phyloP scores from a whole-genome alignment of 2,888 invertebrate species.

The Ormyrus nitidulus region DNA sequence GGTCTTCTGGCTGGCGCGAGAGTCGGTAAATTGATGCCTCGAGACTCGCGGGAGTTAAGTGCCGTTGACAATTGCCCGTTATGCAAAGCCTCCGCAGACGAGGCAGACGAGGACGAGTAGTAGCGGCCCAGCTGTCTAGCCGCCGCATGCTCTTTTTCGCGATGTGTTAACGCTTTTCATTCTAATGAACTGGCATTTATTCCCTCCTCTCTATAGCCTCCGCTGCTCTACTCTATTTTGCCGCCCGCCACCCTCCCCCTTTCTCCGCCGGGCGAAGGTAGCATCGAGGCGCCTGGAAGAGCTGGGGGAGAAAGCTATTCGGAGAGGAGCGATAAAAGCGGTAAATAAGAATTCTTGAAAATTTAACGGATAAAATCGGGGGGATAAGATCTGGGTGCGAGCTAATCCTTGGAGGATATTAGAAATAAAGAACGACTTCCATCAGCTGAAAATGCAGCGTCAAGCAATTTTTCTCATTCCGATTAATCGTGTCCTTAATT shows the following conservation, averaged over 20 bases:
- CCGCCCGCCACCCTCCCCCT: not conserved
- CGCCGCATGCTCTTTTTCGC: not conserved
- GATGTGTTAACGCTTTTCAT: not conserved
- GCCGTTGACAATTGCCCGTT: slow-evolving; percentile 57
- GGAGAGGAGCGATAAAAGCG: not conserved
- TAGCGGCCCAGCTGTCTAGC: slow-evolving; percentile 5
- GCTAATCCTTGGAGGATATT: not conserved
- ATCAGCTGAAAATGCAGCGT: too few species aligned
- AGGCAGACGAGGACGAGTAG: slow-evolving; percentile 33
- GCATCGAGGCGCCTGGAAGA: too few species aligned
- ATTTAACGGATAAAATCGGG: not conserved
- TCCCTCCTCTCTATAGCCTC: not conserved
- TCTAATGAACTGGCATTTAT: slow-evolving; percentile 2
- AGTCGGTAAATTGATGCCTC: slow-evolving; percentile 52
- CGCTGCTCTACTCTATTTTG: not conserved
- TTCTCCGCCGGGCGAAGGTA: not conserved
- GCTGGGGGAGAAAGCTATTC: not conserved
- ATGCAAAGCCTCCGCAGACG: slow-evolving; percentile 51
- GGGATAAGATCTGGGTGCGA: too few species aligned
- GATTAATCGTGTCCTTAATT: not conserved
- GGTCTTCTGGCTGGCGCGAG: slow-evolving; percentile 5
- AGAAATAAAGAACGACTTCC: not conserved
- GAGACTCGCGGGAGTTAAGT: slow-evolving; percentile 49
- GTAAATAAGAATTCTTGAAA: slow-evolving; percentile 6
- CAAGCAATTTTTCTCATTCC: not conserved